Evolutionary conservation across 1,140 invertebrate genomes (phyloP).

Genomic region (Camponotus pennsylvanicus): DNA sequence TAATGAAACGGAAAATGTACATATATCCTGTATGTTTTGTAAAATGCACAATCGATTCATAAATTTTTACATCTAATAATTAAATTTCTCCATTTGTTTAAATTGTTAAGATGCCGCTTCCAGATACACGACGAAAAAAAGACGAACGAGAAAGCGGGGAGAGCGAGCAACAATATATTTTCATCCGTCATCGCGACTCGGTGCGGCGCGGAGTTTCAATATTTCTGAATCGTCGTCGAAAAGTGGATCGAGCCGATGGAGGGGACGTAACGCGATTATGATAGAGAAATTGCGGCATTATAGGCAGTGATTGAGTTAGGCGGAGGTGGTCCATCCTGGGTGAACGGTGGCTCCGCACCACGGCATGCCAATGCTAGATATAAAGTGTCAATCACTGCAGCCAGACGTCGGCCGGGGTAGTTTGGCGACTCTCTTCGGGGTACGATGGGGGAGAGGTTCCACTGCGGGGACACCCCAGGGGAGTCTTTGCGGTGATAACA

Average conservation of each 20-base stretch:
- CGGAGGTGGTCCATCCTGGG: slow-evolving; percentile 74
- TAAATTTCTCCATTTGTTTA: background rate
- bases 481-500: slow-evolving; percentile 77
- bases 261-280: slow-evolving; percentile 83
- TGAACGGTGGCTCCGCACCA: slow-evolving; percentile 74
- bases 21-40: too few species aligned
- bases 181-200: slow-evolving; percentile 29
- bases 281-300: slow-evolving; percentile 86
- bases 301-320: slow-evolving; percentile 85
- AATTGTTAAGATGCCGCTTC: background rate
- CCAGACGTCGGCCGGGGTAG: slow-evolving; percentile 70
- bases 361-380: slow-evolving; percentile 79
- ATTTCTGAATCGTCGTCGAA: slow-evolving; percentile 75
- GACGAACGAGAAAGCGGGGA: background rate
- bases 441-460: slow-evolving; percentile 12
- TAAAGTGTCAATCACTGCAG: slow-evolving; percentile 84
- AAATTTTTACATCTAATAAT: background rate
- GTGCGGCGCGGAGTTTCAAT: slow-evolving; percentile 67
- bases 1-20: too few species aligned
- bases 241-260: slow-evolving; percentile 68
- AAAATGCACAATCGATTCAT: background rate
- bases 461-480: slow-evolving; percentile 60
- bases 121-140: slow-evolving; percentile 17
- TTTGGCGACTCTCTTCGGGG: slow-evolving; percentile 56
- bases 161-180: background rate